Base-by-base conservation (phyloP, 2,888 invertebrate species). In the Archips crataeganus region DNA sequence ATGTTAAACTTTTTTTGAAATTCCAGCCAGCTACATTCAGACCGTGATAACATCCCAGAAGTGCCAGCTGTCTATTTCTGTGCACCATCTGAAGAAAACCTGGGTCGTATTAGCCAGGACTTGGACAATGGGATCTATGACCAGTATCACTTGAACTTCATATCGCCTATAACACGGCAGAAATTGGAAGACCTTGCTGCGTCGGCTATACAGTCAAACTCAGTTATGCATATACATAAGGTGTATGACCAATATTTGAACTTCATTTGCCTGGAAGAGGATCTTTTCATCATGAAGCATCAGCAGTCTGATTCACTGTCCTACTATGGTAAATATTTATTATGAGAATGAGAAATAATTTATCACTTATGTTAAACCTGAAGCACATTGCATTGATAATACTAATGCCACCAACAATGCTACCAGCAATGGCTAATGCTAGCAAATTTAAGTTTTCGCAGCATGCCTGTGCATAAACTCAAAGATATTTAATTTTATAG, bases 31-130 rank as follows among this genome's bases (percentile, higher is more conserved):
- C 92, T 98, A 69, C 98, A 98, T 91, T 97, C 98, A 8, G 97
- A 98, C 85, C 95, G 98, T 75, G 98, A 98, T 87, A 95, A 97
- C n/a, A 98, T 99, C 83, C 99, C 99, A 6, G 99, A 99, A 94
- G 99, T 99, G 2, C 99, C 99, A 64, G 99, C 99, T 0, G 97
- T 99, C 54, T 99, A 99, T 89, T 99, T 99, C 90, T 99, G 99
- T 89, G 96, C 98, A 78, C 99, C 99, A 3, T 97, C 98, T 11
- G 98, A 99, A 85, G 99, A 99, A 88, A 99, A 99, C 91, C 95
- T 99, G 59, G 98, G 97, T 63, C 96, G 99, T 78, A 99, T 99
- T 77, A 97, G 98, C 77, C 98, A 98, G 91, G 98, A 98, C 88
- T 95, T 98, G 70, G 97, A 97, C 78, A 98, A 97, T 90, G 97